Percentiles rank a stretch among this genome's conserved stretches.
phyloP scores from a whole-genome alignment of 1,140 invertebrate genomes.

The Drosophila auraria region DNA sequence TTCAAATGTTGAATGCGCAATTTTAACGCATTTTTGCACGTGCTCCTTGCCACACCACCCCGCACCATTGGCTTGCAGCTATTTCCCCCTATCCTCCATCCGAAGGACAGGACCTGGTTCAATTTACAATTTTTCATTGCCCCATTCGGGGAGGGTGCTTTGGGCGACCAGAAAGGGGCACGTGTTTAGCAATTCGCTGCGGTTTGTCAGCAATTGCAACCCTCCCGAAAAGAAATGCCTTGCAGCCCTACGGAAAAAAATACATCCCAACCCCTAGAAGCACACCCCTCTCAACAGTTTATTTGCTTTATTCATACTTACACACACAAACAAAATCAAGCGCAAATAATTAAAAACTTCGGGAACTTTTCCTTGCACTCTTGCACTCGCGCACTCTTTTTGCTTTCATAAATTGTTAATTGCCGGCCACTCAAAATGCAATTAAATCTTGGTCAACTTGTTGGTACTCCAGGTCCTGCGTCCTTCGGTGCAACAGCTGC shows the following conservation, averaged over 20 bases:
- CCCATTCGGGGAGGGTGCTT: slow-evolving; percentile 53
- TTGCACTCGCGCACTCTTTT: slow-evolving; percentile 22
- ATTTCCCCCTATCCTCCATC: slow-evolving; percentile 1
- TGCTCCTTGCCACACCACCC: slow-evolving; percentile 49
- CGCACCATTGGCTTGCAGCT: not conserved
- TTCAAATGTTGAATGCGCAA: slow-evolving; percentile 69
- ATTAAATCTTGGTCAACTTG: slow-evolving; percentile 82
- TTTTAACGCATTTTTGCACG: slow-evolving; percentile 80
- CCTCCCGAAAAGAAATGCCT: slow-evolving; percentile 24
- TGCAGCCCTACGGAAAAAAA: slow-evolving; percentile 3
- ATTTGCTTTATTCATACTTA: slow-evolving; percentile 6
- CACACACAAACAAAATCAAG: slow-evolving; percentile 42
- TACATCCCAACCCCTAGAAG: not conserved
- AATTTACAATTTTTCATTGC: slow-evolving; percentile 79
- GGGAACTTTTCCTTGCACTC: slow-evolving; percentile 43
- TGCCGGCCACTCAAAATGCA: slow-evolving; percentile 77
- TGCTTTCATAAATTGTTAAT: slow-evolving; percentile 78
- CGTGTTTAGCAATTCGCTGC: slow-evolving; percentile 77
- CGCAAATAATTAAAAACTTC: slow-evolving; percentile 77
- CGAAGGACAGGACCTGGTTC: slow-evolving; percentile 19
- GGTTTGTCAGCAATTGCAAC: slow-evolving; percentile 69
- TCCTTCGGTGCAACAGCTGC: slow-evolving; percentile 66
- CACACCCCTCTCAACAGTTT: slow-evolving; percentile 8
- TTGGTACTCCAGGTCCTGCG: slow-evolving; percentile 47
- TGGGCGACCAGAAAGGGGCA: slow-evolving; percentile 46